Evolutionary conservation across 2,113 vertebrate species (phyloP).

Genomic region (Bambusicola thoracicus): DNA sequence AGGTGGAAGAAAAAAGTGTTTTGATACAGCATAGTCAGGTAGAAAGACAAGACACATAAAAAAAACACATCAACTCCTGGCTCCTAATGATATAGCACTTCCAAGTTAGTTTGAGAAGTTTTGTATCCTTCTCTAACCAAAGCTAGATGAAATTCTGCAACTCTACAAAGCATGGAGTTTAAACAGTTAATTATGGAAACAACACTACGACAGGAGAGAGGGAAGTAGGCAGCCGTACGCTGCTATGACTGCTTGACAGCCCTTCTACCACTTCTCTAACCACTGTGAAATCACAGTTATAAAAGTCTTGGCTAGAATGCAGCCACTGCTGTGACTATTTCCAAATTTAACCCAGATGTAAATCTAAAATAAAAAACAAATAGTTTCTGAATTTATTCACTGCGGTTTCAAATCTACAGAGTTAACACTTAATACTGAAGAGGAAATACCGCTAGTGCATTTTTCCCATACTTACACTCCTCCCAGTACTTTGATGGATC

Average conservation of each 20-base stretch:
- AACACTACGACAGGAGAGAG: neutral
- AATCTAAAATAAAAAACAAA: neutral
- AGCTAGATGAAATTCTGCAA: neutral
- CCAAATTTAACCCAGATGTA: neutral
- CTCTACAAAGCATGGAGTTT: neutral
- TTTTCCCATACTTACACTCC: conserved; percentile 87
- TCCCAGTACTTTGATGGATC: conserved; percentile 90
- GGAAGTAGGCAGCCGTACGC: neutral
- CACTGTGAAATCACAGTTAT: neutral
- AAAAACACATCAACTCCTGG: neutral
- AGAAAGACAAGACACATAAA: neutral
- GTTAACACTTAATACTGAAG: neutral
- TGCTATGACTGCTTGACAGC: neutral
- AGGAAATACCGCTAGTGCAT: neutral
- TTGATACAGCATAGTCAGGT: neutral
- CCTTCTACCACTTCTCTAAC: neutral
- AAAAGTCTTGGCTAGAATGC: neutral
- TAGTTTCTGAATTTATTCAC: neutral
- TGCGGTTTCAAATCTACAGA: neutral
- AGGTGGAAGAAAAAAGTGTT: neutral
- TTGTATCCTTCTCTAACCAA: neutral
- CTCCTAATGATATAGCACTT: neutral
- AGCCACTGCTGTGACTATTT: neutral
- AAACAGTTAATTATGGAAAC: neutral
- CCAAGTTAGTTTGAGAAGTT: neutral